Evolutionary conservation across 1,140 invertebrate genomes (phyloP).

Genomic region (Saccostrea echinata): DNA sequence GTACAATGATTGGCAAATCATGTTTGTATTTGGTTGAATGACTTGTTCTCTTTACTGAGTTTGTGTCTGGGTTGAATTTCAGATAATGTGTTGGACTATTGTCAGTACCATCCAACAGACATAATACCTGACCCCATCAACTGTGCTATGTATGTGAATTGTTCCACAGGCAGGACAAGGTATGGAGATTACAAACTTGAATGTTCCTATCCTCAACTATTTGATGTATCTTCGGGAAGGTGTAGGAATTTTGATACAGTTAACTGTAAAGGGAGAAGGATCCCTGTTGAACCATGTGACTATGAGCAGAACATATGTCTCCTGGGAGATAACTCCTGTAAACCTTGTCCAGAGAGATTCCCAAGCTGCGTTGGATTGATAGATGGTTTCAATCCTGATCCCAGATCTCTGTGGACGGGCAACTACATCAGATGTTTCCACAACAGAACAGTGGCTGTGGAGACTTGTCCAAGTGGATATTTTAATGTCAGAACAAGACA

Average conservation of each 20-base stretch:
- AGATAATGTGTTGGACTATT: constrained; percentile 55
- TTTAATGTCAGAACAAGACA: constrained; percentile 62
- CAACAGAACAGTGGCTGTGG: constrained; percentile 62
- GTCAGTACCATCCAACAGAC: constrained; percentile 46
- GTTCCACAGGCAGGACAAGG: constrained; percentile 51
- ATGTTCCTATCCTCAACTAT: constrained; percentile 69
- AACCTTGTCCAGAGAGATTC: constrained; percentile 63
- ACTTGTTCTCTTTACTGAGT: no score
- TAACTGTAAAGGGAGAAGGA: constrained; percentile 62
- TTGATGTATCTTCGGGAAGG: constrained; percentile 53
- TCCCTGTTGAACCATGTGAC: constrained; percentile 73
- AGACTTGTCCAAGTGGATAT: constrained; percentile 61
- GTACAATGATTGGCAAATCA: no score
- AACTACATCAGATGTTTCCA: constrained; percentile 62
- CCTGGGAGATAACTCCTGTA: constrained; percentile 49
- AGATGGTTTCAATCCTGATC: constrained; percentile 64
- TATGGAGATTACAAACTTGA: constrained; percentile 65
- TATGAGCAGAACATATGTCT: constrained; percentile 61
- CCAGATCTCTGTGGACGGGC: constrained; percentile 62
- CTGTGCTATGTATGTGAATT: constrained; percentile 51
- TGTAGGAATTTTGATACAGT: constrained; percentile 69
- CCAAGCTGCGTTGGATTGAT: constrained; percentile 66
- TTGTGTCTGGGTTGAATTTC: not conserved
- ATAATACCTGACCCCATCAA: constrained; percentile 45
- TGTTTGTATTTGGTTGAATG: no score